phyloP scores from a whole-genome alignment of 2,113 vertebrate genomes.

The Dunckerocampus dactyliophorus region DNA sequence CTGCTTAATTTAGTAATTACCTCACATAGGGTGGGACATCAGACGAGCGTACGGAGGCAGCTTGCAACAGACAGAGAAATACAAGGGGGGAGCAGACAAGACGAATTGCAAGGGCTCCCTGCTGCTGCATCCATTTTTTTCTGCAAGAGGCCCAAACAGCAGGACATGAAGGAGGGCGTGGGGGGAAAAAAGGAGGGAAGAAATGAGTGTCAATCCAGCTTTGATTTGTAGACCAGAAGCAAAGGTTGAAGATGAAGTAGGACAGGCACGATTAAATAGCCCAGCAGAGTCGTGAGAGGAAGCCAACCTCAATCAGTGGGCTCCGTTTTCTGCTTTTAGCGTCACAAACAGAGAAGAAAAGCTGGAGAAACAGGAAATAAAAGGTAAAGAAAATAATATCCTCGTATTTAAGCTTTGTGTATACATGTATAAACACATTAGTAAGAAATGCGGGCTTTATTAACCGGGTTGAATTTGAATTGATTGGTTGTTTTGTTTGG shows the following conservation, averaged over 20 bases:
- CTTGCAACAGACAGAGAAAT: constrained; percentile 6
- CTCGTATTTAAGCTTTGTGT: constrained; percentile 8
- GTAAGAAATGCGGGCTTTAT: not conserved
- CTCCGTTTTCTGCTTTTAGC: constrained; percentile 37
- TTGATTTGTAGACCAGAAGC: constrained; percentile 52
- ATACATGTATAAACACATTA: not conserved
- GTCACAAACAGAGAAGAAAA: constrained; percentile 15
- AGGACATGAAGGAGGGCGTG: constrained; percentile 21
- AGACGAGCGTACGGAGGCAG: constrained; percentile 24
- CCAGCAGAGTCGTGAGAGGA: constrained; percentile 37
- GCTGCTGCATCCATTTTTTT: constrained; percentile 34
- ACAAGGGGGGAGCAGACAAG: constrained; percentile 3
- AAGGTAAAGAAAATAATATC: constrained; percentile 22
- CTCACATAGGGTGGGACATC: constrained; percentile 1
- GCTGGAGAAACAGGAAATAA: not conserved
- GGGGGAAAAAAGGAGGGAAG: constrained; percentile 12
- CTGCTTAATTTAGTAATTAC: constrained; percentile 38
- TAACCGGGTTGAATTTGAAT: too few species aligned
- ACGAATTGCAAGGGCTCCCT: constrained; percentile 32
- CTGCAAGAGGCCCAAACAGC: constrained; percentile 16
- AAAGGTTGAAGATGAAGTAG: constrained; percentile 47
- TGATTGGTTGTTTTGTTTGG: too few species aligned
- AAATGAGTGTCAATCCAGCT: constrained; percentile 34
- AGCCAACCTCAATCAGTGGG: constrained; percentile 27
- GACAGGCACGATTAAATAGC: constrained; percentile 42